Conservation (phyloP, 1,140 invertebrate genomes). For the Drosophila kepulauana region DNA sequence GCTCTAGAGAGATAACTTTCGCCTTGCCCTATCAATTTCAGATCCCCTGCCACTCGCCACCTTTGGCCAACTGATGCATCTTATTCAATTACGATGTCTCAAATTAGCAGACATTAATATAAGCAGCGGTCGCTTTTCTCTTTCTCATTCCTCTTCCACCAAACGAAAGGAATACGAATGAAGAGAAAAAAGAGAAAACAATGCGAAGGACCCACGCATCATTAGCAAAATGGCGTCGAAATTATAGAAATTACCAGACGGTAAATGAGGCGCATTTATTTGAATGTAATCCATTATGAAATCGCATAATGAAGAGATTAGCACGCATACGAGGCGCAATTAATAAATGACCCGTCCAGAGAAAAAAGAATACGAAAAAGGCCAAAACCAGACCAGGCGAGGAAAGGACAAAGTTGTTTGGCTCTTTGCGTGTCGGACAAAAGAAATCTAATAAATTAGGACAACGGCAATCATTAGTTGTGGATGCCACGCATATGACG, state of each 20-base stretch:
- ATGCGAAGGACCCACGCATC: slow-evolving; percentile 56
- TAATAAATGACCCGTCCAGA: slow-evolving; percentile 73
- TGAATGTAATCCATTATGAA: slow-evolving; percentile 83
- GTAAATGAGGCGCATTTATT: slow-evolving; percentile 79
- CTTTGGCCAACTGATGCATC: slow-evolving; percentile 60
- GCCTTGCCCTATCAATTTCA: slow-evolving; percentile 41
- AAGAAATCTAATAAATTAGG: slow-evolving; percentile 77
- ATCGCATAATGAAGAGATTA: slow-evolving; percentile 83
- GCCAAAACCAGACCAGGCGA: not conserved
- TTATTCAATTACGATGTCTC: slow-evolving; percentile 70
- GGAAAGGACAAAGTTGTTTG: slow-evolving; percentile 6
- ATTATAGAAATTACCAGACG: slow-evolving; percentile 76
- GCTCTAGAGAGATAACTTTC: not conserved
- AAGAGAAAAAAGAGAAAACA: slow-evolving; percentile 15
- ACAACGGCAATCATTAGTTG: slow-evolving; percentile 71
- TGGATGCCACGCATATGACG: slow-evolving; percentile 42
- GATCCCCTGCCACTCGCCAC: not conserved
- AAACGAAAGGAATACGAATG: not conserved
- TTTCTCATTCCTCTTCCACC: not conserved
- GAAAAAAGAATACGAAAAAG: slow-evolving; percentile 1
- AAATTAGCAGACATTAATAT: slow-evolving; percentile 78
- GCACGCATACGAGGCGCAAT: slow-evolving; percentile 73
- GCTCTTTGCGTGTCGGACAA: slow-evolving; percentile 60
- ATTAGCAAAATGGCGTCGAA: slow-evolving; percentile 76
- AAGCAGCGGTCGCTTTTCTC: slow-evolving; percentile 36